phyloP scores from a whole-genome alignment of 1,140 invertebrate species.

The Manduca sexta region DNA sequence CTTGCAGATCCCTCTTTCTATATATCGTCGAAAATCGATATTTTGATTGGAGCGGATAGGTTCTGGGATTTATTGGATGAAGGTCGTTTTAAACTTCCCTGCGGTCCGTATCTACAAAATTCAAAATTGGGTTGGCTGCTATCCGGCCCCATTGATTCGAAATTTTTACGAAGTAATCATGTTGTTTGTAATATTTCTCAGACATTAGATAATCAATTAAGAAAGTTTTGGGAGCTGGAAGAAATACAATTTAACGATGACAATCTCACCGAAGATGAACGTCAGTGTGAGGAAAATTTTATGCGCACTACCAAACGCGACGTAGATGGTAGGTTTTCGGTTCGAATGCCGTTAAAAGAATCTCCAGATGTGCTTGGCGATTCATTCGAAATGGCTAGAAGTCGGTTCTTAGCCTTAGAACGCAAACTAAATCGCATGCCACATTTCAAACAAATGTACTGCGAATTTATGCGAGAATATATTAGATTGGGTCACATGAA shows the following conservation, averaged over 20 bases:
- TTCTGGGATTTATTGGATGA: background rate
- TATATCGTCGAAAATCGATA: background rate
- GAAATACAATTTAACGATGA: background rate
- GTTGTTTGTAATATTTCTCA: background rate
- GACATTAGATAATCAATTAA: background rate
- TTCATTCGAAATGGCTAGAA: slow-evolving; percentile 13
- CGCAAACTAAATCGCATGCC: slow-evolving; percentile 19
- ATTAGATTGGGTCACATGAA: slow-evolving; percentile 30
- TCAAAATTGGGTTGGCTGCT: background rate
- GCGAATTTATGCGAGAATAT: slow-evolving; percentile 37
- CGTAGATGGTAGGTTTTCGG: slow-evolving; percentile 14
- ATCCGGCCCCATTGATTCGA: background rate
- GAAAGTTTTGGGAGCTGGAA: background rate
- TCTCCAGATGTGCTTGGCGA: slow-evolving; percentile 10
- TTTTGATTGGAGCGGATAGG: background rate
- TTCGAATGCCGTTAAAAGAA: slow-evolving; percentile 10
- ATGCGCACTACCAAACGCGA: slow-evolving; percentile 12
- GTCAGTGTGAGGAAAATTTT: slow-evolving; percentile 18
- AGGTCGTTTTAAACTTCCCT: background rate
- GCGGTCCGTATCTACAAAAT: background rate
- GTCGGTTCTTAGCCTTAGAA: slow-evolving; percentile 28
- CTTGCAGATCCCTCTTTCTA: background rate
- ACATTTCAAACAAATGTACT: slow-evolving; percentile 20
- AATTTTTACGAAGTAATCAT: background rate
- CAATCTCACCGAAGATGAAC: background rate